phyloP scores from a whole-genome alignment of 1,140 invertebrate genomes.

The Choristoneura fumiferana region DNA sequence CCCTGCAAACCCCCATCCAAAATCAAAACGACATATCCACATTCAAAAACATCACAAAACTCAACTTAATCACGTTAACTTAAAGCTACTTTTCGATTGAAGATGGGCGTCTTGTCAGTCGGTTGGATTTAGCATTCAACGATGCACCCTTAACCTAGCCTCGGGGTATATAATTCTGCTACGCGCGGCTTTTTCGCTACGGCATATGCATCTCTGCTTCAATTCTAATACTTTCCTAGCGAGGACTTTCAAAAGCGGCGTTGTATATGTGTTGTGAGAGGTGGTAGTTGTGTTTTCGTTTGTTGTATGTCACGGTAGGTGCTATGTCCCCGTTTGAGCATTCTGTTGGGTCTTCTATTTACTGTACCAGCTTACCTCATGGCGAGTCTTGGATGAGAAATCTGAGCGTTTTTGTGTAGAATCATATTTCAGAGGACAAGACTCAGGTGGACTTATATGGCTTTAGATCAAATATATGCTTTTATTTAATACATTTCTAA shows the following conservation, averaged over 20 bases:
- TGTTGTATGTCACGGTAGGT: slow-evolving; percentile 24
- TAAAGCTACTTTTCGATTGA: slow-evolving; percentile 26
- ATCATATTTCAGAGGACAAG: slow-evolving; percentile 2
- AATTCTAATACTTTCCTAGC: neutral
- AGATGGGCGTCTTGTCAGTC: slow-evolving; percentile 31
- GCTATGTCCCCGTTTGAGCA: slow-evolving; percentile 58
- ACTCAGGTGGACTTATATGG: no score
- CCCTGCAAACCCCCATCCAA: slow-evolving; percentile 66
- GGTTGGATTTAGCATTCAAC: slow-evolving; percentile 55
- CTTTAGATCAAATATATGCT: no score
- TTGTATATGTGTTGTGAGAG: slow-evolving; percentile 28
- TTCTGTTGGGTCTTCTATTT: slow-evolving; percentile 55
- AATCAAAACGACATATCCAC: slow-evolving; percentile 25
- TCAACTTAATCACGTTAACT: slow-evolving; percentile 13
- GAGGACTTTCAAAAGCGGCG: slow-evolving; percentile 13
- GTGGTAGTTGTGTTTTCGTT: slow-evolving; percentile 17
- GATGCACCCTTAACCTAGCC: slow-evolving; percentile 75
- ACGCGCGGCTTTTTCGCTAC: slow-evolving; percentile 20
- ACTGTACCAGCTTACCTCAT: slow-evolving; percentile 46
- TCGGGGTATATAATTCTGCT: slow-evolving; percentile 37
- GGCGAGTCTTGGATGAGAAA: slow-evolving; percentile 31
- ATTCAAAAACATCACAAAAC: slow-evolving; percentile 5
- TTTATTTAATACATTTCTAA: no score
- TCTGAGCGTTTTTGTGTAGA: slow-evolving; percentile 27
- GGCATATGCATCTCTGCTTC: slow-evolving; percentile 40